A percentile compares a stretch with the other conserved stretches of the same genome.
These are phyloP conservation scores for Sternotherus odoratus DNA, from an alignment of 2,797 vertebrate genomes.

Conservation along the genomic window DNA sequence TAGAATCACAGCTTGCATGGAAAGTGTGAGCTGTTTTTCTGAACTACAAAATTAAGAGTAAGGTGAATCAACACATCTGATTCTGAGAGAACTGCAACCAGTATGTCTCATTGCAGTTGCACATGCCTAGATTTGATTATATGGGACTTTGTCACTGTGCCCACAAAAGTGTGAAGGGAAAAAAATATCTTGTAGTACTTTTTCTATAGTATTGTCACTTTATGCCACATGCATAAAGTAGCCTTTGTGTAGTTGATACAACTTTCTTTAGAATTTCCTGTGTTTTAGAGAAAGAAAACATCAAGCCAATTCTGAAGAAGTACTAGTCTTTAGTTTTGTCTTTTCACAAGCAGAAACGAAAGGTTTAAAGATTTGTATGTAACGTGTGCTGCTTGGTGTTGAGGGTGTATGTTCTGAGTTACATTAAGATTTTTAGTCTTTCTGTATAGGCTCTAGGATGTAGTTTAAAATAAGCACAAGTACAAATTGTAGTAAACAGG, in stretches of 20 bases:
- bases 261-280: not conserved
- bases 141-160: not conserved
- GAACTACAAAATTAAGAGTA: not conserved
- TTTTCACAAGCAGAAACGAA: not conserved
- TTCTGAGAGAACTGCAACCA: not conserved
- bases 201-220: not conserved
- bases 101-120: not conserved
- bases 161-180: not conserved
- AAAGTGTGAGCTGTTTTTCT: not conserved
- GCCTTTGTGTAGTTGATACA: not conserved
- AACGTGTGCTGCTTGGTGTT: not conserved
- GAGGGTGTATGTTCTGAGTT: not conserved
- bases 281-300: not conserved
- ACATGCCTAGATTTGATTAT: not conserved
- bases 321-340: not conserved
- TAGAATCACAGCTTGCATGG: not conserved
- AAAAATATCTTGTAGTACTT: accelerated
- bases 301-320: not conserved
- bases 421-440: not conserved
- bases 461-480: not conserved
- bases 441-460: not conserved
- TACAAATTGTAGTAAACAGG: not conserved
- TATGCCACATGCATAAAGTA: not conserved
- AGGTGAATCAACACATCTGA: not conserved
- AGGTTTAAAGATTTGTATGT: not conserved